Percentiles rank a stretch among this genome's conserved stretches.
Conservation (phyloP, 1,140 invertebrate genomes). For the Calliphora vicina region DNA sequence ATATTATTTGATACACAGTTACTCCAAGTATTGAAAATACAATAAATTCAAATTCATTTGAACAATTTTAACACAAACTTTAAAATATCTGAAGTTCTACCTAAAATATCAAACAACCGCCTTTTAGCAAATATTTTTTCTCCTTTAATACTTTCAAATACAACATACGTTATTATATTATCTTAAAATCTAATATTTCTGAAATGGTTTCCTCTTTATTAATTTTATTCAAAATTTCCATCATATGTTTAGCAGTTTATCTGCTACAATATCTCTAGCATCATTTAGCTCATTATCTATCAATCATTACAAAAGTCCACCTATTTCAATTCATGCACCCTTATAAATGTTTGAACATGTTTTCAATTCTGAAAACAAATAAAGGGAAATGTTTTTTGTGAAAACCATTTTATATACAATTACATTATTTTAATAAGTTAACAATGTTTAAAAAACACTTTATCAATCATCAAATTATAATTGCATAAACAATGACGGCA, state of each 20-base stretch:
- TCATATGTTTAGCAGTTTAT: background rate
- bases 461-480: slow-evolving; percentile 35
- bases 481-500: background rate
- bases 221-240: too few species aligned
- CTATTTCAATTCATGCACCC: background rate
- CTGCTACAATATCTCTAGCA: background rate
- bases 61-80: too few species aligned
- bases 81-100: too few species aligned
- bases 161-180: too few species aligned
- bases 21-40: too few species aligned
- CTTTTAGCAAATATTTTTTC: too few species aligned
- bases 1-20: too few species aligned
- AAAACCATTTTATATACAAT: slow-evolving; percentile 20
- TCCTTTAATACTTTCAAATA: too few species aligned
- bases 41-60: too few species aligned
- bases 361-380: background rate
- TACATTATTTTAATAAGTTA: slow-evolving; percentile 35
- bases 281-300: background rate
- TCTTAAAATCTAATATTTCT: too few species aligned
- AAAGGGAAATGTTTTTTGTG: background rate
- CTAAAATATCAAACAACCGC: too few species aligned
- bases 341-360: background rate
- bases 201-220: too few species aligned
- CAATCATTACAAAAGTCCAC: slow-evolving; percentile 26
- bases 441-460: slow-evolving; percentile 39